Conservation (phyloP, 2,888 invertebrate species). For the Laspeyria flexula region DNA sequence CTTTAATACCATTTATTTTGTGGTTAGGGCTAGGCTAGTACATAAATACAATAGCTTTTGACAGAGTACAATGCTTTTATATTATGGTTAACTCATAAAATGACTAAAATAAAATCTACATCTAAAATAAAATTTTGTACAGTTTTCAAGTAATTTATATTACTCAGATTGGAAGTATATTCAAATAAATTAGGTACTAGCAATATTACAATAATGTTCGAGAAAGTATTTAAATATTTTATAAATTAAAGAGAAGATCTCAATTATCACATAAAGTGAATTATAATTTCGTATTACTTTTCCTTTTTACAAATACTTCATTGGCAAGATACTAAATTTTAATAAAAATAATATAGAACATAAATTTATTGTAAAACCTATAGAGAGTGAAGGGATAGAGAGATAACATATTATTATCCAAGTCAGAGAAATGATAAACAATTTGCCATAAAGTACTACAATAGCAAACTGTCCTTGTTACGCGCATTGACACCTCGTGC, state of each 20-base stretch:
- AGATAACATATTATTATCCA: slow-evolving; percentile 67
- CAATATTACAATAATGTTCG: slow-evolving; percentile 61
- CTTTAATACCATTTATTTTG: slow-evolving; percentile 80
- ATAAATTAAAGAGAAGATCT: slow-evolving; percentile 75
- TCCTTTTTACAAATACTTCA: slow-evolving; percentile 76
- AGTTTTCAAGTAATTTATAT: slow-evolving; percentile 59
- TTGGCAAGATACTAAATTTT: slow-evolving; percentile 79
- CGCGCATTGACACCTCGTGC: slow-evolving; percentile 66
- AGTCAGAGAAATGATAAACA: slow-evolving; percentile 66
- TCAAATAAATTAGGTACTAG: slow-evolving; percentile 67
- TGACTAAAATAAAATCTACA: slow-evolving; percentile 66
- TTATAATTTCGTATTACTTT: slow-evolving; percentile 68
- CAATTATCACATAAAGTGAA: slow-evolving; percentile 79
- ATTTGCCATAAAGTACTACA: slow-evolving; percentile 75
- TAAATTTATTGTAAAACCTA: slow-evolving; percentile 74
- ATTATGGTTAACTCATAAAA: slow-evolving; percentile 78
- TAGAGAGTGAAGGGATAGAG: slow-evolving; percentile 82
- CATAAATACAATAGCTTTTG: slow-evolving; percentile 72
- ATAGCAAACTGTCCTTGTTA: slow-evolving; percentile 71
- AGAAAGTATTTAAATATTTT: slow-evolving; percentile 62
- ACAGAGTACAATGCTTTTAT: slow-evolving; percentile 67
- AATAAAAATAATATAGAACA: slow-evolving; percentile 64
- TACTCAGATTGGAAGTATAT: slow-evolving; percentile 45
- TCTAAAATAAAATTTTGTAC: slow-evolving; percentile 79
- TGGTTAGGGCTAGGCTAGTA: slow-evolving; percentile 79